These are phyloP conservation scores for Brachystomella parvula DNA, from an alignment of 1,140 invertebrate genomes.

Conservation along the genomic window DNA sequence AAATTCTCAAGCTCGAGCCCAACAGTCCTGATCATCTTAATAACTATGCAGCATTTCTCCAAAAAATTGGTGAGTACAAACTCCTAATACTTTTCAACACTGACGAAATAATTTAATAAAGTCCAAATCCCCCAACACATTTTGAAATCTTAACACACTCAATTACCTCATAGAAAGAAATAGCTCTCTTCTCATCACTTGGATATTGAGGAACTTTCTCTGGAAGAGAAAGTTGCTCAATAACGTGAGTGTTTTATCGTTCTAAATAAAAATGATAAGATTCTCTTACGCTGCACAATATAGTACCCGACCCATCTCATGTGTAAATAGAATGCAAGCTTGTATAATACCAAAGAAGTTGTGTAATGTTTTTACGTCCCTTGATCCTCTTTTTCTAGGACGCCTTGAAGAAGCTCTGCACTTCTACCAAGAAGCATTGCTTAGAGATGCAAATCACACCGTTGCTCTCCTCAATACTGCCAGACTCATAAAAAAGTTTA, in stretches of 20 bases:
- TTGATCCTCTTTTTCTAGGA: conserved; percentile 33
- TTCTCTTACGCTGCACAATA: conserved; percentile 7
- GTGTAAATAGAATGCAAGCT: background rate
- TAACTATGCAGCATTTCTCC: conserved; percentile 45
- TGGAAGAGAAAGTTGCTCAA: background rate
- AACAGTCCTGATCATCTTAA: conserved; percentile 43
- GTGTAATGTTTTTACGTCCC: background rate
- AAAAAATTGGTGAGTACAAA: conserved; percentile 42
- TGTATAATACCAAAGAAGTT: background rate
- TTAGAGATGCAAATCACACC: conserved; percentile 40
- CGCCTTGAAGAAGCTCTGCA: conserved; percentile 40
- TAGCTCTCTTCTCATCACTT: too few species aligned
- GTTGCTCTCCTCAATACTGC: conserved; percentile 42
- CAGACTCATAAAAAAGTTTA: conserved; percentile 38
- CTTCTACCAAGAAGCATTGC: conserved; percentile 42
- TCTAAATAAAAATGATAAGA: background rate
- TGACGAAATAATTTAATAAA: too few species aligned
- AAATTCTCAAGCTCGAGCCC: conserved; percentile 38
- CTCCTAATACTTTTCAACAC: too few species aligned
- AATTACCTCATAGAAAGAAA: too few species aligned
- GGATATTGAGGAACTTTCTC: too few species aligned
- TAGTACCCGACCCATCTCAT: too few species aligned
- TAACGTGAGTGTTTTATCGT: background rate
- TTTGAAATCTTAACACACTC: too few species aligned
- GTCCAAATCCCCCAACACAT: too few species aligned